Base-by-base conservation (phyloP, 2,888 invertebrate genomes). In the Netelia virgata region DNA sequence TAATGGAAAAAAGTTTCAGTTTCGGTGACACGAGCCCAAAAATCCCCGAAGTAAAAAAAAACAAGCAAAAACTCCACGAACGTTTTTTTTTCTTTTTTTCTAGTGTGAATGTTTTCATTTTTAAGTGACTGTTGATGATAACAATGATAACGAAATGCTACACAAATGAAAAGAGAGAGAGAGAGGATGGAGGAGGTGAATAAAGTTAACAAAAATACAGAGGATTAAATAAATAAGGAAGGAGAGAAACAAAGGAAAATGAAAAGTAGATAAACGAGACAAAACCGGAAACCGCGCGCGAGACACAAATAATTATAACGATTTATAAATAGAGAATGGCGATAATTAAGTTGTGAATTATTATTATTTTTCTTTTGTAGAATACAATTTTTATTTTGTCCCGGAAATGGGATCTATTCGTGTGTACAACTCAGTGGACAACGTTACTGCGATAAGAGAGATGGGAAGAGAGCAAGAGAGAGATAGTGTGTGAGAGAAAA, bases 341-440 rank as follows among this genome's bases (percentile, higher is more conserved):
- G 90, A 89, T 90, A 88, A 87, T 89, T 90, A 89, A 90, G 89
- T 91, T 91, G 89, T 90, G 91, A 91, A 90, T 89, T 72, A 79
- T 79, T 72, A 79, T 47, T 78, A 70, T 82, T 68, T 64, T 36
- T 74, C 84, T 89, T 91, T 91, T 91, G 88, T 90, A 91, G 90
- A 74, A 88, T 90, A 90, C 89, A 87, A 78, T 89, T 89, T 89
- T 91, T 88, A 89, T 90, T 90, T 89, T 82, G 88, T 87, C 88
- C 86, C 83, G 61, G 79, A 63, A 77, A 80, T 55, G 72, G 85
- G 88, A 86, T 86, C 87, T 87, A 82, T 89, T 88, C 89, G 88
- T 89, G 90, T 90, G 90, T 91, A 91, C 86, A 89, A 89, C 88
- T 86, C 72, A 64, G 87, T 89, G 90, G 89, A 89, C 84, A 87